Base-by-base conservation (phyloP, 2,113 vertebrate genomes). In the Apistogramma diplotaenia region DNA sequence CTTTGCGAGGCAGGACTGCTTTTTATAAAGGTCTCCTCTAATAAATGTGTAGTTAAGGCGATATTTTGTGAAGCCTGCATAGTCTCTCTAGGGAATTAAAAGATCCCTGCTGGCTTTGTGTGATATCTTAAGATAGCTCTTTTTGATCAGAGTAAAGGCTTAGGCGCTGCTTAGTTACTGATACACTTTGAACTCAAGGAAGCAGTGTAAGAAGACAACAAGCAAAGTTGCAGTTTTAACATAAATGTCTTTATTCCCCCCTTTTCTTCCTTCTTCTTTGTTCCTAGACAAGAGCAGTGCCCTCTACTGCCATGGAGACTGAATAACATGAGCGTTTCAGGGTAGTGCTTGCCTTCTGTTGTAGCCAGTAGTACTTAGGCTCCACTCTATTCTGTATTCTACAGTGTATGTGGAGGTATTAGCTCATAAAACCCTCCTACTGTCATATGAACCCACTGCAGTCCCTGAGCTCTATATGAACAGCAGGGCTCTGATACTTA, bases 401-500 rank as follows among this genome's bases (percentile, higher is more conserved):
- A 83, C 89, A 76, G 80, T 90, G 92, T 92, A 84, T 92, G 90
- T 93, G 89, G 83, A 93, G 94, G 92, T 90, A 94, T 93, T 93
- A 93, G 90, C 91, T 87, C 94, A 89, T 93, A 93, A 94, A 93
- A 92, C 85, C 91, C 90, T 92, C 93, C 92, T 91, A 94, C 93
- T 93, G 94, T 93, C 91, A 92, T 85, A 90, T 91, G 90, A 92
- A 92, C 89, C 87, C 87, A 46, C 82, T 81, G 85, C 81, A 49
- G 84, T 94, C 92, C 92, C 92, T 37, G 82, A 89, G 93, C 88
- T 85, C 87, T 76, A 80, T 89, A 84, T 88, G 90, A 94, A 94
- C 94, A 94, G 94, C 94, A 94, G 91, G 94, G 85, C 91, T 91
- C 87, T 89, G 88, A 93, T 91, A 90, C 91, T 89, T 85, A 89